Evolutionary conservation across 2,113 vertebrate species (phyloP), one percentile per base, ranked within the genome.

Genomic region (Nyctereutes procyonoides): DNA sequence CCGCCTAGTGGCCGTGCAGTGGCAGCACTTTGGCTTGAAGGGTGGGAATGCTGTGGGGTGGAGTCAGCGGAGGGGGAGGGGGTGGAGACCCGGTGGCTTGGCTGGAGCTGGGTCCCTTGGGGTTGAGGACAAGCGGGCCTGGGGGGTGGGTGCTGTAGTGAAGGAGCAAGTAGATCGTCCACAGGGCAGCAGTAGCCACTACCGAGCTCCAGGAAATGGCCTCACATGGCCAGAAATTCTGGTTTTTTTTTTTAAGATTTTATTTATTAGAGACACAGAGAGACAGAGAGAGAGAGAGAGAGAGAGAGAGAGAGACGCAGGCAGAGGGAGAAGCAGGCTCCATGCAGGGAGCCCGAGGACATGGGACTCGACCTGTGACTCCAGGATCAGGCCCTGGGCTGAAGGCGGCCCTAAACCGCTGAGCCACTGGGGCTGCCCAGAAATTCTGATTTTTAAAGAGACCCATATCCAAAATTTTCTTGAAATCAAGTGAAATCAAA

Each of bases 401-500:
- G 43, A 43, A 43, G 43, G 43, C 6, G 6, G 43, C 43, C 6
- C 43, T 43, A 43, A 43, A 43, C 43, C 6, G 43, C 43, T 43
- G 43, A 43, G 43, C 43, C 43, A 43, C 43, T 43, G 43, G 43
- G 43, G 43, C 43, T 43, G 43, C 43, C 38, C 62, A 55, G 53
- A 82, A 87, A 82, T 93, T 60, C 51, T 65, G 5, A 10, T 53
- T 90, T 84, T 58, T 73, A 84, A 88, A 81, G 80, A 84, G 69
- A 90, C 14, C 11, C 0, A 20, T 69, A 16, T 8, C 63, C 51
- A 56, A 15, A 26, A 22, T 90, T 93, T 53, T 30, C 48, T 58
- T 43, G 43, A 43, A 43, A 43, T 43, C 43, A 43, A 43, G 43
- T 43, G 43, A 43, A 43, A 43, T 43, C 43, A 43, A 43, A 43